These are phyloP conservation scores for Mormoops blainvillei DNA, from an alignment of 2,113 vertebrate genomes.

Conservation along the genomic window DNA sequence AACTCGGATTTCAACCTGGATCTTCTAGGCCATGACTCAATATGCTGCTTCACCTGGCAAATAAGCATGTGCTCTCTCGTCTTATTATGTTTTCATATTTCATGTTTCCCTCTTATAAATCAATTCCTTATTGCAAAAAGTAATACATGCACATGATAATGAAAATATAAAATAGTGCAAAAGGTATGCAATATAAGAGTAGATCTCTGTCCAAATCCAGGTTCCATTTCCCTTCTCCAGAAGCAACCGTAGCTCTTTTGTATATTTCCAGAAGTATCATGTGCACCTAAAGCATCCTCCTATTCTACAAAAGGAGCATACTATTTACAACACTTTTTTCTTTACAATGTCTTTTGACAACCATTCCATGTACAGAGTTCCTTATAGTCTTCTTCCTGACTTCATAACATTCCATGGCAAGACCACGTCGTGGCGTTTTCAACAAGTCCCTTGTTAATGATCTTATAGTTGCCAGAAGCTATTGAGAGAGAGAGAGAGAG, in stretches of 20 bases:
- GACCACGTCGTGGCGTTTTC: background rate
- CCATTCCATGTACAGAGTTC: background rate
- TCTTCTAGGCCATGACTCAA: background rate
- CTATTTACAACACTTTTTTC: background rate
- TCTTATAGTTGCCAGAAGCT: background rate
- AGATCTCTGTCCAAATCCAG: background rate
- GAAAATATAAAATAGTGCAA: background rate
- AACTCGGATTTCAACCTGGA: background rate
- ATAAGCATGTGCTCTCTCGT: background rate
- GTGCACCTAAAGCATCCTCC: background rate
- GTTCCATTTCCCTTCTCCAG: background rate
- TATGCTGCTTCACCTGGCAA: background rate
- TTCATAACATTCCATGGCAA: background rate
- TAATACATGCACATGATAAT: background rate
- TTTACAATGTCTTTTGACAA: background rate
- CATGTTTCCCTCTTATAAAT: background rate
- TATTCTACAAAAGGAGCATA: background rate
- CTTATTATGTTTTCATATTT: background rate
- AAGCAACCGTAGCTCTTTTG: background rate
- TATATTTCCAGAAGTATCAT: slow-evolving; percentile 6
- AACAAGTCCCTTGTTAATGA: background rate
- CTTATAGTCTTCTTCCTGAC: background rate
- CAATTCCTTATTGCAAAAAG: background rate
- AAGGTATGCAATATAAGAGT: background rate
- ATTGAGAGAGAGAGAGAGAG: background rate